Base-by-base conservation (phyloP, 2,797 vertebrate species). In the Tinamus major region DNA sequence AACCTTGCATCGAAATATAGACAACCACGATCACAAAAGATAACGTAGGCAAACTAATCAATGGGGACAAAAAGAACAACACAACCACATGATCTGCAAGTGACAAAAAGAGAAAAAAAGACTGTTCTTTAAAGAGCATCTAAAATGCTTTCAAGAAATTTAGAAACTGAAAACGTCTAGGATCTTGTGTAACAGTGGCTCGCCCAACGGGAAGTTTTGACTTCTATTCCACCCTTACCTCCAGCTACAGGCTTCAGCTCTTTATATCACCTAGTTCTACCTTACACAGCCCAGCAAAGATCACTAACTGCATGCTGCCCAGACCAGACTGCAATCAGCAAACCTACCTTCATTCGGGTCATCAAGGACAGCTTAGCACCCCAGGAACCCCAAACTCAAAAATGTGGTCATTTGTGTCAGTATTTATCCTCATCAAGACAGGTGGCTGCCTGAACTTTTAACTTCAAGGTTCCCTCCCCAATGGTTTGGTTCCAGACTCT, bases 261-360 rank as follows among this genome's bases (percentile, higher is more conserved):
- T 64, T 75, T 72, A 37, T 42, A 20, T 41, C 51, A 74, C 8
- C 24, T 8, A 35, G 55, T 65, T 58, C 16, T 53, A 33, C 72
- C 76, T 67, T 19, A 58, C 1, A 27, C 4, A 82, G 24, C 14
- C 63, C 51, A 33, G 37, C 24, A 79, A 68, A 91, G 59, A 59
- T 53, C 18, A 81, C 12, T 19, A 44, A 39, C 58, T n/a, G 39
- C 14, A 1, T 0, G 0, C 15, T 4, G 56, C 59, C 65, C 35
- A 80, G 58, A 89, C 2, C 3, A 68, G 24, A 37, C 9, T 89
- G n/a, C 79, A n/a, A 9, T 80, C 58, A 61, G 2, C 56, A 71
- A 85, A 89, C 42, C 11, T n/a, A 44, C 35, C 35, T 71, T 78
- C 41, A 56, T 27, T 61, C 68, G 12, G 5, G 26, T 31, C 49